Percentiles rank a stretch among this genome's conserved stretches.
Evolutionary conservation across 2,797 vertebrate genomes (phyloP).

Genomic region (Ficedula albicollis): DNA sequence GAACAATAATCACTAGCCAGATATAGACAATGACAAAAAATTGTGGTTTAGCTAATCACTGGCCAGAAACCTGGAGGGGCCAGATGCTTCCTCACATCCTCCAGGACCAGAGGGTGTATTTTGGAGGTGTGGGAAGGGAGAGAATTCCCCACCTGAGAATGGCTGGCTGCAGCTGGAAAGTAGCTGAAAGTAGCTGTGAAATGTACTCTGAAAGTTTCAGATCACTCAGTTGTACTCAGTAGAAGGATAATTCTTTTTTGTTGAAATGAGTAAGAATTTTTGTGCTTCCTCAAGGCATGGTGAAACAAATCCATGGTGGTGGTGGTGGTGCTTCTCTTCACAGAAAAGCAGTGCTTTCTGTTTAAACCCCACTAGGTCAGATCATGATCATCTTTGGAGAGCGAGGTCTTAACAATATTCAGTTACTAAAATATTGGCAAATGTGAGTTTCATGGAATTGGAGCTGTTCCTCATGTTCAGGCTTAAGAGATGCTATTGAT

Average conservation of each 20-base stretch:
- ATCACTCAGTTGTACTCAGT: neutral
- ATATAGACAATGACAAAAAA: neutral
- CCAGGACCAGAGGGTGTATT: neutral
- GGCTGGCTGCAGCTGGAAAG: neutral
- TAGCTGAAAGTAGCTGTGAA: neutral
- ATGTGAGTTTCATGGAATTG: neutral
- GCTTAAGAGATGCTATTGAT: neutral
- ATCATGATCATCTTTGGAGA: neutral
- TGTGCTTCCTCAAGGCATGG: accelerated
- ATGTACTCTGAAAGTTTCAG: neutral
- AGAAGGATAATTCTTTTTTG: neutral
- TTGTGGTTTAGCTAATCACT: neutral
- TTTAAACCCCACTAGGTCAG: neutral
- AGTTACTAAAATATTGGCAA: neutral
- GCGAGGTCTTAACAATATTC: neutral
- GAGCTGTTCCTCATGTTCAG: neutral
- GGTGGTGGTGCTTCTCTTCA: neutral
- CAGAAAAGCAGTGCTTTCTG: neutral
- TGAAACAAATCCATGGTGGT: neutral
- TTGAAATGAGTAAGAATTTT: neutral
- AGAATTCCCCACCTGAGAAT: neutral
- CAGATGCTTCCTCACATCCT: neutral
- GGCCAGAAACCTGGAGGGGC: neutral
- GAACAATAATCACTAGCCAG: neutral
- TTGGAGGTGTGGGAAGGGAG: neutral